Base-by-base conservation (phyloP, 2,113 vertebrate genomes). In the Chlamydotis undulata region DNA sequence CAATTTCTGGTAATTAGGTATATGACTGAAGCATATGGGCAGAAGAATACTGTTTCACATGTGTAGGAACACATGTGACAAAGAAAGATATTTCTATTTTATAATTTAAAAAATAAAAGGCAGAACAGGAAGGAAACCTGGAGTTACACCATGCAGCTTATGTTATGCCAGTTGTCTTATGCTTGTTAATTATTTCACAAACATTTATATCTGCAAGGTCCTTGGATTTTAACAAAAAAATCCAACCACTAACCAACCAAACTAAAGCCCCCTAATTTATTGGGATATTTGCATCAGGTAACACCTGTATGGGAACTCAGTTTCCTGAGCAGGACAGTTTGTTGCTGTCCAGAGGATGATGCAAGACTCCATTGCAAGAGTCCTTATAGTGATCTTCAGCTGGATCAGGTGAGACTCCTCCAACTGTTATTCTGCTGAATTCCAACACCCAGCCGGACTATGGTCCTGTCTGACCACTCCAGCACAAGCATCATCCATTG, bases 171-270 rank as follows among this genome's bases (percentile, higher is more conserved):
- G 10, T 37, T 61, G 59, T 41, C 16, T n/a, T 52, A 39, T 16
- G 4, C 7, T 82, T 41, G 14, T 47, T 17, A 60, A 45, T 61
- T 80, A 19, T 85, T 76, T 70, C 61, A 86, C 43, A 70, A 31
- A 39, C 4, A 24, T 59, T 57, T 52, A 12, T 41, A 47, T 12
- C 7, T n/a, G 7, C 6, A 63, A 69, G 49, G 15, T 17, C 11
- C 63, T 67, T 65, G 19, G 41, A 41, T 13, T 41, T 22, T 49
- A 24, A 39, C 41, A 41, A 53, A 81, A 81, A 56, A 14, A 2
- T 1, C 12, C 11, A 37, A 9, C 7, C 12, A 47, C 1, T n/a
- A 53, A 22, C 3, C 24, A 64, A 60, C 3, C 14, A n/a, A 52
- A 4, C 3, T 8, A 23, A 18, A 23, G 12, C 7, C 1, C 13